Base-by-base conservation (phyloP, 2,113 vertebrate genomes). In the Rynchops niger region DNA sequence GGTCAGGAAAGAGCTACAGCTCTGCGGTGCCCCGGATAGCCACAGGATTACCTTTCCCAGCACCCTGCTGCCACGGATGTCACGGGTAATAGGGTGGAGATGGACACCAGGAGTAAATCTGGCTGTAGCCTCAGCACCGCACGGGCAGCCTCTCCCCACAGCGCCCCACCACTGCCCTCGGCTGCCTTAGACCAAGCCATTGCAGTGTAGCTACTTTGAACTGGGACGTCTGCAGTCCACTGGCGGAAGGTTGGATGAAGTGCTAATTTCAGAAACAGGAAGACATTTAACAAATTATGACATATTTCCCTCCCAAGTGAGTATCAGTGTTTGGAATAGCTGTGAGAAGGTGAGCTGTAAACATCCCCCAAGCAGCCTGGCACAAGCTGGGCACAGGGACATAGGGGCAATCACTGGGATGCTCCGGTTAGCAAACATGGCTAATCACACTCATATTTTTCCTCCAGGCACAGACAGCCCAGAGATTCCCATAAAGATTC, bases 81-180 rank as follows among this genome's bases (percentile, higher is more conserved):
- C 43, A 6, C 2, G 6, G 32, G 11, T 45, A 61, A 34, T 11
- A 25, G 2, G 18, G 16, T 36, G 36, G 43, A 58, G 40, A 45
- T 0, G 19, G 38, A 47, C 2, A 9, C 5, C 4, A 18, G 43
- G 27, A 67, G 13, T 59, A 55, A 45, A 85, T 8, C 45, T 66
- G 73, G 11, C 45, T 70, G 69, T 27, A 49, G 19, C 42, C 47
- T 67, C 61, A 36, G 29, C 0, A 2, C 20, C 71, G 29, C 26
- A 34, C 1, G 16, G n/a, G 11, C 27, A 50, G 3, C 29, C 15
- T 89, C 61, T 58, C 26, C n/a, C 29, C 10, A n/a, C 6, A 45
- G 34, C 25, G 56, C 9, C 26, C 22, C 6, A 1, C 10, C 36
- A 19, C 67, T 56, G 12, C 58, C 30, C 38, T 63, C 0, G 0